Percentiles rank a stretch among this genome's conserved stretches.
Conservation (phyloP, 1,140 invertebrate genomes). For the Philotrypesis tridentata region DNA sequence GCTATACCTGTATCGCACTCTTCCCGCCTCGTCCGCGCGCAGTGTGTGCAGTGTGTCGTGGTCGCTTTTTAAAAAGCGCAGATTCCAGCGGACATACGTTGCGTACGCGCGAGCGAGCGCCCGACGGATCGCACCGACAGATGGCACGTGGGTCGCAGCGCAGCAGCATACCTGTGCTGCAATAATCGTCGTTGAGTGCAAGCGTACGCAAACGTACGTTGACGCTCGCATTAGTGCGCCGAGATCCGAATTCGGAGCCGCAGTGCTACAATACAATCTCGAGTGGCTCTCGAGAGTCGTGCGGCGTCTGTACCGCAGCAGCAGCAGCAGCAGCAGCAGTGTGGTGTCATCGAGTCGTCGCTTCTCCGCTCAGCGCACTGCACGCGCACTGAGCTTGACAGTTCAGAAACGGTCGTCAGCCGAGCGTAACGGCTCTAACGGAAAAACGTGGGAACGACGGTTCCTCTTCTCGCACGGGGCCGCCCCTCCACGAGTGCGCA, state of each 20-base stretch:
- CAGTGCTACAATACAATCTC: not conserved
- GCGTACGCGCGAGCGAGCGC: not conserved
- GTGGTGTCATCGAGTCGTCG: not conserved
- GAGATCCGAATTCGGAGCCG: not conserved
- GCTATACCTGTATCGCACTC: too few species aligned
- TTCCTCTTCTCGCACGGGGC: not conserved
- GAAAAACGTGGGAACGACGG: constrained; percentile 72
- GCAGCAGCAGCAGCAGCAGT: too few species aligned
- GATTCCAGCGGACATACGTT: not conserved
- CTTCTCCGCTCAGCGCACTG: not conserved
- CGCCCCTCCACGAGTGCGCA: not conserved
- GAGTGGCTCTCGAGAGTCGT: not conserved
- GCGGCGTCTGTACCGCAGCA: not conserved
- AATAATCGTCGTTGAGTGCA: not conserved
- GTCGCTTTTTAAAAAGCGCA: not conserved
- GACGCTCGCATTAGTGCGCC: not conserved
- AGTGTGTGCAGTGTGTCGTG: not conserved
- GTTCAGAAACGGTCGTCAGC: constrained; percentile 45
- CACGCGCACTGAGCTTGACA: not conserved
- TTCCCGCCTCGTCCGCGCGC: too few species aligned
- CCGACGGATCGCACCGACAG: constrained; percentile 11
- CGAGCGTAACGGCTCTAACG: constrained; percentile 70
- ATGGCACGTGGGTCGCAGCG: not conserved
- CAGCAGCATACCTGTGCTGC: not conserved
- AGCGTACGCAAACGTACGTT: not conserved